Percentiles rank a stretch among this genome's conserved stretches.
Conservation (phyloP, 2,888 invertebrate species). For the Ichneumoninae sp. region DNA sequence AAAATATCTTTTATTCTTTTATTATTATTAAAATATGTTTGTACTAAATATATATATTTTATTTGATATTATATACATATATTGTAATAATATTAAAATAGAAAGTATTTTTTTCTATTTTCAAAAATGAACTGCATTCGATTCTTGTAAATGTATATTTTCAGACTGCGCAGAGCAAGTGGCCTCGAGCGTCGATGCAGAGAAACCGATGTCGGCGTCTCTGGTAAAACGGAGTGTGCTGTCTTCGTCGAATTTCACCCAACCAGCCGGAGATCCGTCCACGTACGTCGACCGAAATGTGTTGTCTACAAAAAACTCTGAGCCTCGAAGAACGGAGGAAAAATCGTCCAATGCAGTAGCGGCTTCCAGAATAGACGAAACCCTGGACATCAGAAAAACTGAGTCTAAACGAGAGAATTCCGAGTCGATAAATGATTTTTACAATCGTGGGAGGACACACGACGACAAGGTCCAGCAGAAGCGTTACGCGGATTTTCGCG, state of each 20-base stretch:
- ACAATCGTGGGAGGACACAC: conserved; percentile 69
- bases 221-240: neutral
- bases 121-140: neutral
- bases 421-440: conserved; percentile 78
- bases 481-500: conserved; percentile 71
- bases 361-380: conserved; percentile 37
- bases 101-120: too few species aligned
- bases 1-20: too few species aligned
- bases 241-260: conserved; percentile 28
- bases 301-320: neutral
- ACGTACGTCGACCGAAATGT: conserved; percentile 5
- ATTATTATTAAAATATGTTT: too few species aligned
- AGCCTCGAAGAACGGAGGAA: conserved; percentile 12
- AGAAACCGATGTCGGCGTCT: conserved; percentile 47
- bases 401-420: conserved; percentile 57
- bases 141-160: conserved; percentile 53
- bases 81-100: too few species aligned
- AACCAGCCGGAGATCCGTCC: neutral
- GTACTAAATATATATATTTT: too few species aligned
- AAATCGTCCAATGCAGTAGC: conserved; percentile 6
- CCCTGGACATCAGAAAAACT: conserved; percentile 58
- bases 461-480: conserved; percentile 76
- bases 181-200: conserved; percentile 73
- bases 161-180: conserved; percentile 82
- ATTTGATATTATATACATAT: too few species aligned